Base-by-base conservation (phyloP, 2,797 vertebrate species). In the Picus viridis region DNA sequence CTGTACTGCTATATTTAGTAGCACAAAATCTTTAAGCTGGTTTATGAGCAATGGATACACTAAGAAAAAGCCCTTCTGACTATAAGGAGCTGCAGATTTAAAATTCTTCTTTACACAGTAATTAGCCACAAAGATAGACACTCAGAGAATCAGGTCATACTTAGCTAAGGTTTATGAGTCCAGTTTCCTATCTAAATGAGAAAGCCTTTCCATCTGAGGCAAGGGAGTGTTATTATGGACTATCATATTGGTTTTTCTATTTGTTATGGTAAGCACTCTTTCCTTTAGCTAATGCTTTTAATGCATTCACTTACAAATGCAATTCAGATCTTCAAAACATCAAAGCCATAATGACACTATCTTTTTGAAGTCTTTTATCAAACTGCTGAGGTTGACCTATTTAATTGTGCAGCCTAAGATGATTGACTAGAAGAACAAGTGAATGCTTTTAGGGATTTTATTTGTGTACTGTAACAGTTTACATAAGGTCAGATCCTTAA, bases 301-400 rank as follows among this genome's bases (percentile, higher is more conserved):
- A 54, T 90, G 84, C 68, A 57, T 93, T 97, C 93, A 92, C 94
- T 97, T 96, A 91, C 54, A 93, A 91, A 97, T 93, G 91, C 79
- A 88, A 58, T 92, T 90, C 94, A 96, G 88, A 93, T 96, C 93
- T 97, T 96, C 95, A 94, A 92, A 94, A 94, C 67, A 87, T 90
- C 91, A 95, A 91, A 96, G 83, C 51, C 51, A 47, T 95, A 95
- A 87, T 92, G 86, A 90, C 91, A 88, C 77, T 92, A 79, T 86
- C 74, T 90, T 97, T 97, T 94, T 94, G 94, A 97, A 94, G 91
- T 85, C 64, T 96, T 95, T 89, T 90, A 96, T 97, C 90, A 95
- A 89, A 86, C 84, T 95, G 76, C 68, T 92, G 78, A 92, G 36
- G 68, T 88, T 95, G 95, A 95, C 93, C 94, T 94, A 92, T 94